Base-by-base conservation (phyloP, 2,113 vertebrate species). In the Glaucomys volans region DNA sequence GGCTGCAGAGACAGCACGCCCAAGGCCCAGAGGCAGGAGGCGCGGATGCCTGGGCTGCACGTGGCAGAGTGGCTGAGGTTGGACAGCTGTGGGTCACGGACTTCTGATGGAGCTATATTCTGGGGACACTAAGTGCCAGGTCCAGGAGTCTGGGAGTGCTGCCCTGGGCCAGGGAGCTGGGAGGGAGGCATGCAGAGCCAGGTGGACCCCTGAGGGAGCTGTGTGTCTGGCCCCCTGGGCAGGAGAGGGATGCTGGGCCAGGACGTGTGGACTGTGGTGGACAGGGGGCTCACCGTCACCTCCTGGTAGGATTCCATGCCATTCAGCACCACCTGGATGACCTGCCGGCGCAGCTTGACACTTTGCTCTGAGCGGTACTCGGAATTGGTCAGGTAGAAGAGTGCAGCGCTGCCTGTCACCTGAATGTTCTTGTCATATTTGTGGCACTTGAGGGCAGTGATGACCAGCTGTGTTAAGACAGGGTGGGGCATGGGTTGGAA, bases 281-380 rank as follows among this genome's bases (percentile, higher is more conserved):
- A 54, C 18, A 4, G n/a, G 90, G 97, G 72, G 97, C 99, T 99
- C 98, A 99, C 99, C 96, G 99, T 99, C 97, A 99, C 99, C 96
- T 99, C 99, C 98, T 99, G 99, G 98, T 99, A 99, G 97, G 99
- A 99, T 88, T 99, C 99, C 99, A 99, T 99, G 98, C 99, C 99
- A 0, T 99, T 99, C 22, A 99, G 99, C 77, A 99, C 99, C 98
- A 99, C 99, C 96, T 99, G 99, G 96, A 99, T 99, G 97, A 99
- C 99, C 97, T 99, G 99, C 44, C 99, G 98, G 62, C 99, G 99
- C 97, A 99, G 98, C 97, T 98, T 98, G 71, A 99, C 98, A 0
- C 99, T 99, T 98, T 99, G 99, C 96, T 99, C 99, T 0, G 98
- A 98, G 95, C 99, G 99, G 97, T 99, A 99, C 97, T 99, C 99